Conservation (phyloP, 1,140 invertebrate genomes). For the Vollenhovia emeryi region DNA sequence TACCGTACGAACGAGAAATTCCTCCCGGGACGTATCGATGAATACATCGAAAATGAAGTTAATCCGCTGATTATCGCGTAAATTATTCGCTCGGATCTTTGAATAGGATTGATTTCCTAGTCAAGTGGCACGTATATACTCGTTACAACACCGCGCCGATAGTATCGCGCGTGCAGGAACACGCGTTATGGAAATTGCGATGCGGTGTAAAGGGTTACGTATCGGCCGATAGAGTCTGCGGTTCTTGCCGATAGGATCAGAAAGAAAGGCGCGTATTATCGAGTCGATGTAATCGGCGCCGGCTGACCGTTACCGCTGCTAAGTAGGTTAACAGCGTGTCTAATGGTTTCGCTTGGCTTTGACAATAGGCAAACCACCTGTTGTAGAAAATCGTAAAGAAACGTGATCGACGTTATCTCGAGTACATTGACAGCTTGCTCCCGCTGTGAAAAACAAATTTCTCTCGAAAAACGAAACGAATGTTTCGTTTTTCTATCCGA, state of each 20-base stretch:
- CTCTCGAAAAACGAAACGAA: background rate
- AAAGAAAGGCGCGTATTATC: slow-evolving; percentile 46
- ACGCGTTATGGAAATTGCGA: slow-evolving; percentile 46
- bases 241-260: slow-evolving; percentile 18
- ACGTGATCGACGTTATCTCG: slow-evolving; percentile 6
- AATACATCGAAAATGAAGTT: background rate
- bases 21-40: background rate
- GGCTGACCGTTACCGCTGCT: slow-evolving; percentile 18
- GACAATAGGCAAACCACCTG: slow-evolving; percentile 54
- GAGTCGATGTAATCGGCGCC: slow-evolving; percentile 23
- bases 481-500: background rate
- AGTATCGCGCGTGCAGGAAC: slow-evolving; percentile 14
- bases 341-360: slow-evolving; percentile 38
- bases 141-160: slow-evolving; percentile 13
- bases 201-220: slow-evolving; percentile 17
- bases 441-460: background rate
- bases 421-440: background rate
- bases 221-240: slow-evolving; percentile 12
- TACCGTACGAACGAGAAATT: background rate
- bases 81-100: slow-evolving; percentile 11
- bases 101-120: slow-evolving; percentile 38
- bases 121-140: slow-evolving; percentile 18
- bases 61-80: slow-evolving; percentile 10
- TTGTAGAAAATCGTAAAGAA: slow-evolving; percentile 18
- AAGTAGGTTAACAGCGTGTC: slow-evolving; percentile 54